Conservation (phyloP, 2,888 invertebrate species). For the Gastracanthus pulcherrimus region DNA sequence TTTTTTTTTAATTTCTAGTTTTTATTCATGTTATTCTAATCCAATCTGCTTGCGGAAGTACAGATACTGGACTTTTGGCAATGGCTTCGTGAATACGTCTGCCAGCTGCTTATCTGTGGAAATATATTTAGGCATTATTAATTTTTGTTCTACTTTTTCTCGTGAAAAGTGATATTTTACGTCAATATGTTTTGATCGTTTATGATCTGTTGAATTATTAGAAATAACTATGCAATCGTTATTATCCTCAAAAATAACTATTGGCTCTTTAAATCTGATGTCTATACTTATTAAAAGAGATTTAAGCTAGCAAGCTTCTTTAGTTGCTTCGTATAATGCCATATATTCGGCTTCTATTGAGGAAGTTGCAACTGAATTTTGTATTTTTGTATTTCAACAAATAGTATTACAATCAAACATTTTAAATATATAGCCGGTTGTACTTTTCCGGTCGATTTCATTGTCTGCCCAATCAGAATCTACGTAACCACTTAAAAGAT, state of each 20-base stretch:
- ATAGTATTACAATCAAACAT: not conserved
- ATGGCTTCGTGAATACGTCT: slow-evolving; percentile 77
- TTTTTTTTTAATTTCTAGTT: not conserved
- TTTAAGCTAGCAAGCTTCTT: no score
- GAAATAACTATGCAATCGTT: slow-evolving; percentile 15
- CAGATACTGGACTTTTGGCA: slow-evolving; percentile 46
- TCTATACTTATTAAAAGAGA: no score
- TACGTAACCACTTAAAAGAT: no score
- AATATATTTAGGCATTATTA: no score
- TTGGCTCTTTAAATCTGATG: slow-evolving; percentile 2
- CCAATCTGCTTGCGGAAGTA: slow-evolving; percentile 18
- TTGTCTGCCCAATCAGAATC: no score
- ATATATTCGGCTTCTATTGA: slow-evolving; percentile 29
- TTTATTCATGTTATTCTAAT: not conserved
- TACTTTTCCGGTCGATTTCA: no score
- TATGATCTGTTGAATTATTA: no score
- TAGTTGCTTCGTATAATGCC: slow-evolving; percentile 23
- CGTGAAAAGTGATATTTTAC: slow-evolving; percentile 53
- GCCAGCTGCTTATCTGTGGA: slow-evolving; percentile 79
- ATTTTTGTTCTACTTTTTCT: slow-evolving; percentile 61
- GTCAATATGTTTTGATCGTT: slow-evolving; percentile 58
- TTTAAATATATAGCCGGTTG: no score
- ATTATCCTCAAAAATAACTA: slow-evolving; percentile 21
- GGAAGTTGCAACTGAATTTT: slow-evolving; percentile 10
- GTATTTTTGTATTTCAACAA: slow-evolving; percentile 38